phyloP scores from a whole-genome alignment of 2,888 invertebrate species.

The Lasioglossum oenotherae region DNA sequence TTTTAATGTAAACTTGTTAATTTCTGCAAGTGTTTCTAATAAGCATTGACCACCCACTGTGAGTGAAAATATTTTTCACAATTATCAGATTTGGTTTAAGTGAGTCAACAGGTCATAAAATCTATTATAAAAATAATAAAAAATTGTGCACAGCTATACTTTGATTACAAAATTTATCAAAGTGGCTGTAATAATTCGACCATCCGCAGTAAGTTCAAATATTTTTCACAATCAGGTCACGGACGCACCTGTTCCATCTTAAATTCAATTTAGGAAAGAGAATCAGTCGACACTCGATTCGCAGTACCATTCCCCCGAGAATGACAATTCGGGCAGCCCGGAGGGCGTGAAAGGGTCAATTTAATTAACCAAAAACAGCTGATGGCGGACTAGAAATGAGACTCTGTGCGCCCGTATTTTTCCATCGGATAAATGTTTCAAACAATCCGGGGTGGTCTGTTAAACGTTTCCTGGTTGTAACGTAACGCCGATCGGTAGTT shows the following conservation, averaged over 20 bases:
- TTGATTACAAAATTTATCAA: not conserved
- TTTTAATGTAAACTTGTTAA: too few relatives aligned
- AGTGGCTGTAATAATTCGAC: not conserved
- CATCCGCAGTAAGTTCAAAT: not conserved
- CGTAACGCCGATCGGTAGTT: conserved; percentile 36
- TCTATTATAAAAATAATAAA: not conserved
- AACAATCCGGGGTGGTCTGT: conserved; percentile 14
- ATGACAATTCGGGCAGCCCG: not conserved
- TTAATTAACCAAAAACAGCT: conserved; percentile 3
- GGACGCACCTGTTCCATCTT: not conserved
- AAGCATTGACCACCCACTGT: not conserved
- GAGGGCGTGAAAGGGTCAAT: not conserved
- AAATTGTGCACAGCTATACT: not conserved
- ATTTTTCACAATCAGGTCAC: not conserved
- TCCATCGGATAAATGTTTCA: conserved; percentile 12
- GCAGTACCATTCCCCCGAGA: not conserved
- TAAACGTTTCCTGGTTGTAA: conserved; percentile 49
- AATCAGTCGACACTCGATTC: not conserved
- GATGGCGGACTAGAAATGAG: not conserved
- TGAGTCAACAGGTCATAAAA: not conserved
- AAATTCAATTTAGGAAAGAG: not conserved
- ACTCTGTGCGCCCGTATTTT: not conserved
- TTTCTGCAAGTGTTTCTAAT: not conserved
- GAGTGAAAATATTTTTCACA: too few relatives aligned
- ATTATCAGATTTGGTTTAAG: not conserved